Percentiles rank a stretch among this genome's conserved stretches.
Conservation (phyloP, 2,888 invertebrate species). For the Heliconius erato region DNA sequence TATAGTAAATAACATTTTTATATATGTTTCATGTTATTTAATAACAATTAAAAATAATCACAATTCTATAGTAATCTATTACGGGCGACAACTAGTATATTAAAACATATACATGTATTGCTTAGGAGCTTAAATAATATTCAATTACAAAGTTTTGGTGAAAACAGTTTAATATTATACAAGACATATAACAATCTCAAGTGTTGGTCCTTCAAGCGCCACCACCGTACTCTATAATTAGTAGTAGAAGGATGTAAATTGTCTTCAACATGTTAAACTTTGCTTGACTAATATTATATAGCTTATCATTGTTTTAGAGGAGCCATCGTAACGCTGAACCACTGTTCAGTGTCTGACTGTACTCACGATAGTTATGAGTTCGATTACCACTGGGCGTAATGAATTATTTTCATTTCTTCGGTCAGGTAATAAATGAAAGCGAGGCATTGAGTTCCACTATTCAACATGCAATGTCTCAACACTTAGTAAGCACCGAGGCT, state of each 20-base stretch:
- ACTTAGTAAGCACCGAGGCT: too few relatives aligned
- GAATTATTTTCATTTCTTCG: too few relatives aligned
- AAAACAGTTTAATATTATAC: conserved; percentile 5
- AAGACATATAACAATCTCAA: conserved; percentile 12
- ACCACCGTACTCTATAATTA: background rate
- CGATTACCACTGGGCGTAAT: background rate
- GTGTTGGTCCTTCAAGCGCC: conserved; percentile 10
- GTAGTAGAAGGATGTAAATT: conserved; percentile 8
- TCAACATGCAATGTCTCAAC: too few relatives aligned
- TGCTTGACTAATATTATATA: too few relatives aligned
- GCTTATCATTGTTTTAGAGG: too few relatives aligned
- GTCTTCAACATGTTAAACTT: background rate
- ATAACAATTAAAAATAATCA: too few relatives aligned
- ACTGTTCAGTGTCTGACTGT: background rate
- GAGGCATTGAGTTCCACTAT: too few relatives aligned
- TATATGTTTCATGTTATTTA: too few relatives aligned
- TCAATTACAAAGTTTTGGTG: background rate
- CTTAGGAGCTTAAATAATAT: background rate
- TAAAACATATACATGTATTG: background rate
- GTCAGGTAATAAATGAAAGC: background rate
- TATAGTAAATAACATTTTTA: too few relatives aligned
- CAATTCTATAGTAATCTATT: too few relatives aligned
- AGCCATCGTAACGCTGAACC: too few relatives aligned
- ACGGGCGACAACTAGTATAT: too few relatives aligned
- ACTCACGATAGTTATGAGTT: background rate